phyloP scores from a whole-genome alignment of 2,797 vertebrate genomes.

The Natrix natrix region DNA sequence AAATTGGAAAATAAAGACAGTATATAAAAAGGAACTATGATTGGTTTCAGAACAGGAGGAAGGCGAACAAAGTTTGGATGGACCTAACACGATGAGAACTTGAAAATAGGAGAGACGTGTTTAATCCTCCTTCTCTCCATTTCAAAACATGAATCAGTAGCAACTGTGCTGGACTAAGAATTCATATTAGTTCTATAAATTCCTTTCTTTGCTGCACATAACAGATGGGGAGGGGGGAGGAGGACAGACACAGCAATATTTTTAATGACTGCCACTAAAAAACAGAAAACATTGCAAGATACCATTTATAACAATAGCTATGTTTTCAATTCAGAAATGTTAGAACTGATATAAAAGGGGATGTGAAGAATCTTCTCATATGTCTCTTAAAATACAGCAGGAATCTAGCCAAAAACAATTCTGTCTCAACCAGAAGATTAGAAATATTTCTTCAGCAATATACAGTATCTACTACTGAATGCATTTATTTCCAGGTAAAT shows the following conservation, averaged over 20 bases:
- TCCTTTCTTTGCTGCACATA: background rate
- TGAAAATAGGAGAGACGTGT: background rate
- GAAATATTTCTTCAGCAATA: background rate
- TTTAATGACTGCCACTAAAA: slow-evolving; percentile 58
- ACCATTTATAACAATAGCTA: slow-evolving; percentile 51
- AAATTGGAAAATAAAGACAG: background rate
- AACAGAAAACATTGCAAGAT: slow-evolving; percentile 46
- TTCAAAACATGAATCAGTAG: background rate
- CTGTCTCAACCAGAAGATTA: background rate
- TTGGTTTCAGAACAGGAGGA: background rate
- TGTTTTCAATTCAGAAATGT: slow-evolving; percentile 50
- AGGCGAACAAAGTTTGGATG: background rate
- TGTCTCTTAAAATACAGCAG: slow-evolving; percentile 57
- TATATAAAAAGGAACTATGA: background rate
- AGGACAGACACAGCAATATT: slow-evolving; percentile 44
- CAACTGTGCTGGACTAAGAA: background rate
- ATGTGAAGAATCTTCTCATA: slow-evolving; percentile 52
- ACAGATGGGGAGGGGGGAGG: background rate
- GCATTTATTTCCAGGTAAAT: background rate
- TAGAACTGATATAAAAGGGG: slow-evolving; percentile 34
- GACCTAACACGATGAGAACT: background rate
- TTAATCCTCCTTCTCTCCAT: slow-evolving; percentile 39
- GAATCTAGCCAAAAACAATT: slow-evolving; percentile 38
- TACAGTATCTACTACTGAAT: background rate
- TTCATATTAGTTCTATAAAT: background rate